These are phyloP conservation scores for Megathymus violae DNA, from an alignment of 1,140 invertebrate species.

Conservation along the genomic window DNA sequence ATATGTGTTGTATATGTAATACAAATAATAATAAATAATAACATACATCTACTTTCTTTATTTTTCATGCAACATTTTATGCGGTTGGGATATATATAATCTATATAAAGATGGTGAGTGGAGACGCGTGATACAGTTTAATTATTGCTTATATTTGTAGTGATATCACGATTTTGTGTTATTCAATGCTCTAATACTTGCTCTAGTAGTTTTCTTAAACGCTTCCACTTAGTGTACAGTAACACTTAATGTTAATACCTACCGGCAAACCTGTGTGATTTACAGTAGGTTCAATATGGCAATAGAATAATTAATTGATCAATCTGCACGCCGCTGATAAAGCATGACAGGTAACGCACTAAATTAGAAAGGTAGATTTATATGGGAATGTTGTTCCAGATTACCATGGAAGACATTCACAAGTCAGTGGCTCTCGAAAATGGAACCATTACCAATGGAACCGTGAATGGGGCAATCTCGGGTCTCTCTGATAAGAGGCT, in stretches of 20 bases:
- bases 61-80: conserved; percentile 48
- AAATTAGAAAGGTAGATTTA: conserved; percentile 13
- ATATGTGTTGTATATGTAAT: too few species aligned
- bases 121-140: not conserved
- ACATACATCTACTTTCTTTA: conserved; percentile 10
- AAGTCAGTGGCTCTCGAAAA: conserved; percentile 72
- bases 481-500: conserved; percentile 93
- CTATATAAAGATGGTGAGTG: conserved; percentile 59
- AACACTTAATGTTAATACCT: too few species aligned
- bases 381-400: conserved; percentile 63
- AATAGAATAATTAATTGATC: too few species aligned
- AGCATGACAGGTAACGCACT: conserved; percentile 8
- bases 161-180: not conserved
- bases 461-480: conserved; percentile 74
- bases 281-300: too few species aligned
- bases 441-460: conserved; percentile 56
- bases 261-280: not conserved
- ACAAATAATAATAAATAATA: conserved; percentile 3
- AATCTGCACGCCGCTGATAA: conserved; percentile 12
- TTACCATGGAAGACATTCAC: conserved; percentile 84
- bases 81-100: conserved; percentile 38
- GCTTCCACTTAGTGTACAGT: not conserved
- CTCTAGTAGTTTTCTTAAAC: not conserved
- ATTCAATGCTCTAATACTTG: not conserved
- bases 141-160: conserved; percentile 2